phyloP scores from a whole-genome alignment of 2,113 vertebrate genomes.

The Epinephelus cyanopodus region DNA sequence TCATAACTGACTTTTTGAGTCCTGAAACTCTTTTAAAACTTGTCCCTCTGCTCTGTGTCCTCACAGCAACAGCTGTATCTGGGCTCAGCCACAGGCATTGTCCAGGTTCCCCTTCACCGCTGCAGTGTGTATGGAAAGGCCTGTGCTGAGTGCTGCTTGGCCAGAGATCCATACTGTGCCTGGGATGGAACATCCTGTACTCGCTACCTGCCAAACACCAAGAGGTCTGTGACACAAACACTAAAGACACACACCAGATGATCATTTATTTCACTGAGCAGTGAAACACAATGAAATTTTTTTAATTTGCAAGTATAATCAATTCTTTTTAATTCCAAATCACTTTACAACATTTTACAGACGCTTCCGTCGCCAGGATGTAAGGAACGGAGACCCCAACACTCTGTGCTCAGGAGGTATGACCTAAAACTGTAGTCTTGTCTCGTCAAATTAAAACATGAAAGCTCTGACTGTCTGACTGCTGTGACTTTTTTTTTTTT shows the following conservation, averaged over 20 bases:
- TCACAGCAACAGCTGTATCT: conserved; percentile 95
- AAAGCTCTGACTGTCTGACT: background rate
- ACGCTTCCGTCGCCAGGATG: conserved; percentile 94
- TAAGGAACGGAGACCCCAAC: conserved; percentile 96
- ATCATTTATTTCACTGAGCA: background rate
- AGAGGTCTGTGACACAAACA: conserved; percentile 84
- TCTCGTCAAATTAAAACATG: conserved; percentile 2
- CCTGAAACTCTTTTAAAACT: background rate
- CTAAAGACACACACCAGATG: background rate
- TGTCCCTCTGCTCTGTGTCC: background rate
- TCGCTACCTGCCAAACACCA: conserved; percentile 93
- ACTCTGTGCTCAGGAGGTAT: conserved; percentile 94
- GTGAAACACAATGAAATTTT: background rate
- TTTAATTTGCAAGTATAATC: background rate
- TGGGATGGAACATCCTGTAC: conserved; percentile 96
- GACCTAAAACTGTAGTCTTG: conserved; percentile 22
- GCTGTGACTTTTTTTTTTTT: background rate
- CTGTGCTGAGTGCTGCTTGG: conserved; percentile 96
- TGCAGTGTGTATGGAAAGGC: conserved; percentile 94
- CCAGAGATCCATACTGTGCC: conserved; percentile 97
- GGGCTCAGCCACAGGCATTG: conserved; percentile 87
- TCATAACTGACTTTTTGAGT: background rate
- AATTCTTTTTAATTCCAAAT: background rate
- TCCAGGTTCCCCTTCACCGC: conserved; percentile 94
- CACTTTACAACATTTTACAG: conserved; percentile 72